Evolutionary conservation across 2,888 invertebrate genomes (phyloP).

Genomic region (Lochmaea crataegi): DNA sequence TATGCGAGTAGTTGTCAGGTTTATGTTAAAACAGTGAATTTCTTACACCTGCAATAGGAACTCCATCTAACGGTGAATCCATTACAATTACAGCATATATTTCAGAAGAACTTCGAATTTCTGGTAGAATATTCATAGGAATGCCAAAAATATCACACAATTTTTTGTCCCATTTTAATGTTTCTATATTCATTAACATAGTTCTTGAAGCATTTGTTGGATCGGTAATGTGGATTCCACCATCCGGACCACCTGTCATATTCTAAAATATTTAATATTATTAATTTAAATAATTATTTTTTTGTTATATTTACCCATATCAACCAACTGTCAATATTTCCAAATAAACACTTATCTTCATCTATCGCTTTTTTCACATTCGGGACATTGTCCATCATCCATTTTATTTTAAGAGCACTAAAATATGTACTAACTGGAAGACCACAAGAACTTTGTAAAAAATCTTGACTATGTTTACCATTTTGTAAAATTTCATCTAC

Average conservation of each 20-base stretch:
- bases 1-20: neutral
- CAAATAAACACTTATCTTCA: constrained; percentile 79
- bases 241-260: constrained; percentile 72
- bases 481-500: constrained; percentile 81
- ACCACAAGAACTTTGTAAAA: too few relatives aligned
- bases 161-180: constrained; percentile 86
- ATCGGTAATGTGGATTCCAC: constrained; percentile 88
- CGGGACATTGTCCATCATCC: too few relatives aligned
- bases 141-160: constrained; percentile 91
- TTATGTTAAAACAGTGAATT: neutral
- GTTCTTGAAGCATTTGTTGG: constrained; percentile 97
- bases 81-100: constrained; percentile 85
- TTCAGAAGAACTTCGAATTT: constrained; percentile 91
- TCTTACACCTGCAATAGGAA: constrained; percentile 90
- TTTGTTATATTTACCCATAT: constrained; percentile 73
- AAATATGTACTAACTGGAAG: too few relatives aligned
- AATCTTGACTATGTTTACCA: constrained; percentile 80
- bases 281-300: neutral
- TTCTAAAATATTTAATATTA: too few relatives aligned
- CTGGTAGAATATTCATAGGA: constrained; percentile 85
- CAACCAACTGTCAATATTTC: constrained; percentile 96
- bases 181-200: constrained; percentile 92
- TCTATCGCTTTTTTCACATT: too few relatives aligned
- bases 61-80: constrained; percentile 77
- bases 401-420: too few relatives aligned